phyloP scores from a whole-genome alignment of 2,888 invertebrate species.

The Lottia gigantea region DNA sequence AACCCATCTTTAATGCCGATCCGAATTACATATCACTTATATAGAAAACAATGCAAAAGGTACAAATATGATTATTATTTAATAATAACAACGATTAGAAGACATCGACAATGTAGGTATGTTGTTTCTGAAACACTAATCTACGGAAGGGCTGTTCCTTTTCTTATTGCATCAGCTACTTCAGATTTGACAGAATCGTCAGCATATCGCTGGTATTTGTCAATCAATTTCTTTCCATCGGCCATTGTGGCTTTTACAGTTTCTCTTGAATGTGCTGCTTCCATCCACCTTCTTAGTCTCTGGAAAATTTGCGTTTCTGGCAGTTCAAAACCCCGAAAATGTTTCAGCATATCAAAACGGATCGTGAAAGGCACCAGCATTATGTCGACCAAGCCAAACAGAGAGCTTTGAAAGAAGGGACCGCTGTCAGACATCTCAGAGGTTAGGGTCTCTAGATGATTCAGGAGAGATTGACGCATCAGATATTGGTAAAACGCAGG shows the following conservation, averaged over 20 bases:
- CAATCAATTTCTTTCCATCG: conserved; percentile 19
- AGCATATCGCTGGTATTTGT: conserved; percentile 32
- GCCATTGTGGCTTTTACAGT: conserved; percentile 25
- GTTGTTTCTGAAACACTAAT: not conserved
- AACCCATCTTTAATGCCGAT: no score
- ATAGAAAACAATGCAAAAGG: no score
- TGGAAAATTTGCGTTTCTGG: conserved; percentile 35
- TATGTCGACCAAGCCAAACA: conserved; percentile 48
- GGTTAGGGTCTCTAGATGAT: conserved; percentile 32
- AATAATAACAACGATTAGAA: no score
- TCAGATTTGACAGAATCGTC: conserved; percentile 32
- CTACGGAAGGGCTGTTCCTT: conserved; percentile 32
- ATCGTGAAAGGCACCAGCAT: conserved; percentile 43
- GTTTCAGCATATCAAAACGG: conserved; percentile 36
- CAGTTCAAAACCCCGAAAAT: conserved; percentile 40
- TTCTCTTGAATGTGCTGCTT: conserved; percentile 27
- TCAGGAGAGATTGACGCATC: conserved; percentile 31
- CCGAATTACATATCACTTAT: no score
- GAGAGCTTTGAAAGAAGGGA: conserved; percentile 42
- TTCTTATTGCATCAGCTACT: conserved; percentile 38
- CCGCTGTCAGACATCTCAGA: conserved; percentile 35
- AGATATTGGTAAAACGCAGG: conserved; percentile 41
- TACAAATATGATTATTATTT: no score
- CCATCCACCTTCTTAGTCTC: conserved; percentile 31
- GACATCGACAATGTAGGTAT: no score